Base-by-base conservation (phyloP, 1,140 invertebrate genomes). In the Anagrus nilaparvatae region DNA sequence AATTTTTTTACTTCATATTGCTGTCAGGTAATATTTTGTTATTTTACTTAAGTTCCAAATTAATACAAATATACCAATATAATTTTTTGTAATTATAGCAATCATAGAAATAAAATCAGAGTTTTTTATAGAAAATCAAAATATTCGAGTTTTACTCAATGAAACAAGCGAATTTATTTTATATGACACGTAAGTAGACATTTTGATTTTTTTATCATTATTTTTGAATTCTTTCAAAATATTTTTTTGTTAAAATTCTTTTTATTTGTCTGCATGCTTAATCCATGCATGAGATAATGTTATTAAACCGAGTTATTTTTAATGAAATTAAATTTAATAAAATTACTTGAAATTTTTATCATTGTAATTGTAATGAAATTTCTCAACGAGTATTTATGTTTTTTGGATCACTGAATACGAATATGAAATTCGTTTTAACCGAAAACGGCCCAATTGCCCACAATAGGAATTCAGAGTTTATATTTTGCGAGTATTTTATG, bases 91-190 rank as follows among this genome's bases (percentile, higher is more conserved):
- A 21, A 25, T 51, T 55, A 12, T 19, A 62, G 60, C 40, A 38
- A 14, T 42, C 27, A 46, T 40, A 29, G 31, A 31, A 30, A 34
- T 37, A 37, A 39, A 29, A 33, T 51, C 52, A 19, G 41, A 47
- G 9, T 58, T 63, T 18, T 29, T 23, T 35, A 37, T 68, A 13
- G 58, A 61, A 18, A 40, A 28, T n/a, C 53, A 71, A 44, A 67
- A 73, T 53, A 32, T 72, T 35, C 67, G 48, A 50, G 47, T 73
- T 34, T 40, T 57, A 9, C 18, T 67, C 25, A 51, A 63, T 40
- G 28, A 46, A 24, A 51, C 51, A 30, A 44, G 55, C 27, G 52
- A 44, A 1, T 68, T 72, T 47, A 52, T 55, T 43, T 48, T 68
- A 31, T 52, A 46, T 17, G 25, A 56, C 24, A 53, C 48, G 65